A percentile compares a stretch with the other conserved stretches of the same genome.
These are phyloP conservation scores for Oreochromis mossambicus DNA, from an alignment of 2,797 vertebrate genomes.

Conservation along the genomic window DNA sequence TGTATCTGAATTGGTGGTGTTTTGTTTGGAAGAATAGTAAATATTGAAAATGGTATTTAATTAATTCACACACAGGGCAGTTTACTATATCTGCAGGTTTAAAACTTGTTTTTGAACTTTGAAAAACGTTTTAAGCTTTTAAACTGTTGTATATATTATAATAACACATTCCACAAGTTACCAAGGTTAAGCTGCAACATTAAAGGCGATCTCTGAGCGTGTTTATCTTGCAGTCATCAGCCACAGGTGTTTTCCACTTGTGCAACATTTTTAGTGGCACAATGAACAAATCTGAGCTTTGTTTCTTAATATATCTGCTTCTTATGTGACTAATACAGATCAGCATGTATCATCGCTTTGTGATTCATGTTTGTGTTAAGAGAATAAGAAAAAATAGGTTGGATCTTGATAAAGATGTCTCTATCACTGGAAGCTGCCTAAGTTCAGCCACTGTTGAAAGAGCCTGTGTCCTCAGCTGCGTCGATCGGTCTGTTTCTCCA, in stretches of 20 bases:
- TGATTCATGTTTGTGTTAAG: not conserved
- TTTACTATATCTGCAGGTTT: not conserved
- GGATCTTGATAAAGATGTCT: not conserved
- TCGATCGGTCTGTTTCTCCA: conserved; percentile 18
- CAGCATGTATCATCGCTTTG: not conserved
- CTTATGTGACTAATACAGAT: not conserved
- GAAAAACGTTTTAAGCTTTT: not conserved
- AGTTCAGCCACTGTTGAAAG: conserved; percentile 2
- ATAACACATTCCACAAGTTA: not conserved
- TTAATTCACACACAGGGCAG: not conserved
- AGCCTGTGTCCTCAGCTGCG: not conserved
- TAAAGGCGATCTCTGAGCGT: not conserved
- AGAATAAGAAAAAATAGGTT: not conserved
- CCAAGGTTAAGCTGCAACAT: not conserved
- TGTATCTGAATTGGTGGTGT: not conserved
- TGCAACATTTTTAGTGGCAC: not conserved
- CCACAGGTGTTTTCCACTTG: not conserved
- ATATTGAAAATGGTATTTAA: not conserved
- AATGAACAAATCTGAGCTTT: not conserved
- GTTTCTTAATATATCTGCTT: not conserved
- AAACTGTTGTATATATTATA: not conserved
- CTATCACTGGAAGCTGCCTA: not conserved
- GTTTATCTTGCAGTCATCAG: not conserved
- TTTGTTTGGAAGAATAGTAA: not conserved
- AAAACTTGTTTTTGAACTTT: not conserved